Base-by-base conservation (phyloP, 2,113 vertebrate genomes). In the Triplophysa rosa region DNA sequence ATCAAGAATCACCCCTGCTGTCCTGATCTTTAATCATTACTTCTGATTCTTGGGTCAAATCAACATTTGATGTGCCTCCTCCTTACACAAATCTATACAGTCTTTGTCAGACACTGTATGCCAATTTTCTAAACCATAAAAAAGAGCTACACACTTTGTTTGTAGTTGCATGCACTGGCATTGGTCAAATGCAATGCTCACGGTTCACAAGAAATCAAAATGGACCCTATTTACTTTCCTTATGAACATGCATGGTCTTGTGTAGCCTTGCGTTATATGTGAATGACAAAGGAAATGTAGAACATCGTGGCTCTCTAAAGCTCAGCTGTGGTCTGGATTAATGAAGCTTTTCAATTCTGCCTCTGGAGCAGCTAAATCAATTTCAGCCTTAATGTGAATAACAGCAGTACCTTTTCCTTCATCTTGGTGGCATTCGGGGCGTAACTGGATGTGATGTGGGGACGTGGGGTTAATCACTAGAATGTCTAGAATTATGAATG, bases 321-420 rank as follows among this genome's bases (percentile, higher is more conserved):
- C 72, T 49, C 83, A 83, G 26, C 64, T 69, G 19, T 7, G 61
- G 54, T 75, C 67, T 58, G 76, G 62, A 79, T 87, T 87, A 83
- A 88, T 84, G 68, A 61, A 42, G 67, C 84, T 82, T 85, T 85
- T 72, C 83, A 86, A 87, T 72, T 86, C 77, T 37, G 84, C 59
- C 75, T 74, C 49, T 63, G 76, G 42, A 26, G 71, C 52, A 80
- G 86, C 81, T 80, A 73, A 82, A 86, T 80, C 14, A 19, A 70
- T 74, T 61, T 42, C 13, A 72, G 52, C 47, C 80, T 64, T 13
- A 17, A 52, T 77, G 74, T 73, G 82, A 79, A 69, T 40, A 78
- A 47, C 74, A 63, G 71, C 80, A 80, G 45, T 49, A 77, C 58
- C 72, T 68, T 75, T 45, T 40, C 17, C 45, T 68, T 14, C 54